Base-by-base conservation (phyloP, 2,797 vertebrate species). In the Hippopotamyrus pictus region DNA sequence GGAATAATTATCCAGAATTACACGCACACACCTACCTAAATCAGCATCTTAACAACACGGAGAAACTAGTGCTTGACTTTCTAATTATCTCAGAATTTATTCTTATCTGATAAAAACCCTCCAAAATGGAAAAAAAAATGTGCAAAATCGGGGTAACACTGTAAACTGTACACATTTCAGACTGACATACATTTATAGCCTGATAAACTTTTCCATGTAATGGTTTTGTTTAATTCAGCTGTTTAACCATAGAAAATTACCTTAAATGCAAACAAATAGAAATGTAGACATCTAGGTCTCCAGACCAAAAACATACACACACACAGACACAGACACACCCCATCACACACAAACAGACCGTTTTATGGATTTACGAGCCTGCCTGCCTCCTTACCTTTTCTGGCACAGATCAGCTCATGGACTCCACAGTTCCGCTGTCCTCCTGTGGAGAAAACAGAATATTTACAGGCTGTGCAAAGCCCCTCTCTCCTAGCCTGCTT, bases 401-500 rank as follows among this genome's bases (percentile, higher is more conserved):
- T 96, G 94, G 98, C 97, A 94, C 98, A 99, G 96, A 99, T 98
- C 93, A 99, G 97, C 92, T 99, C 98, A 93, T 99, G 97, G 91
- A 97, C 97, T 94, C 98, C 98, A 92, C 98, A 99, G 92, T 97
- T 98, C 95, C 98, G 96, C 94, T 98, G 97, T 94, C 97, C 97
- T 94, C 97, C 98, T 99, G 93, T 33, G 90, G 92, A 88, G 92
- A 92, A 94, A 90, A 93, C 54, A 87, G 44, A 86, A 37, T 11
- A 41, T 41, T 88, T 88, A 48, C 37, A 69, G 57, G n/a, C 37
- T 69, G 44, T 69, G 59, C 29, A 50, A 57, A 37, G 6, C 14
- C 12, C 22, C 25, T 25, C 25, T 57, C 17, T 37, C 12, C 17
- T 41, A 33, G 37, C 51, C 86, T 51, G 48, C 53, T 37, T 51